Evolutionary conservation across 2,113 vertebrate species (phyloP), one percentile per base, ranked within the genome.

Genomic region (Pan paniscus): DNA sequence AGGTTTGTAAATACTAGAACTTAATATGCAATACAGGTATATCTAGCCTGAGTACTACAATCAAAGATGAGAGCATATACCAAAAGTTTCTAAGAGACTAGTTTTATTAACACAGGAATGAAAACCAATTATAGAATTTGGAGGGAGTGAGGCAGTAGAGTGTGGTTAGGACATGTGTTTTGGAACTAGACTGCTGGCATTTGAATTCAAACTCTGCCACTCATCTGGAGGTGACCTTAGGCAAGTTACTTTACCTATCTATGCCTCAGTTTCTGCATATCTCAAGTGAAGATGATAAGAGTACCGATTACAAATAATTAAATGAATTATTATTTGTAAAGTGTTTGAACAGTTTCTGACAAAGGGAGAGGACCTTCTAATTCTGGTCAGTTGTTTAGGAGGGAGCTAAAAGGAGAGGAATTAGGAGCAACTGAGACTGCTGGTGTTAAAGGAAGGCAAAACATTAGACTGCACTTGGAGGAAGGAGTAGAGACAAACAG

Each of bases 281-380:
- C 43, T 72, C 38, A 88, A 25, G 55, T 38, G 35, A 30, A 81
- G 32, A 73, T 27, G 17, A 48, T 46, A 20, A 55, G 22, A 46
- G 11, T 40, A 7, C 43, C 9, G 40, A 84, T 6, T 55, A 67
- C 32, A 89, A 72, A 82, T 3, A 81, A 81, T 52, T 64, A 22
- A 90, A 23, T 43, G 16, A 88, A 59, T 73, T 73, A 78, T 30
- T 23, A 72, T 48, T 81, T 72, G 18, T 90, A 43, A 95, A 30
- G 38, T 64, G 11, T 50, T 85, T 43, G n/a, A 85, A 84, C 13
- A 92, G 43, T 32, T 20, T 3, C 59, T 92, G 30, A n/a, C 18
- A 89, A 73, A 70, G 22, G 32, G 40, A 84, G 93, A 89, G 12
- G 0, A n/a, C 25, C 73, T 75, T 55, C 13, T 86, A 52, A 75